Evolutionary conservation across 2,113 vertebrate species (phyloP), one percentile per base, ranked within the genome.

Genomic region (Onychorhynchus coronatus): DNA sequence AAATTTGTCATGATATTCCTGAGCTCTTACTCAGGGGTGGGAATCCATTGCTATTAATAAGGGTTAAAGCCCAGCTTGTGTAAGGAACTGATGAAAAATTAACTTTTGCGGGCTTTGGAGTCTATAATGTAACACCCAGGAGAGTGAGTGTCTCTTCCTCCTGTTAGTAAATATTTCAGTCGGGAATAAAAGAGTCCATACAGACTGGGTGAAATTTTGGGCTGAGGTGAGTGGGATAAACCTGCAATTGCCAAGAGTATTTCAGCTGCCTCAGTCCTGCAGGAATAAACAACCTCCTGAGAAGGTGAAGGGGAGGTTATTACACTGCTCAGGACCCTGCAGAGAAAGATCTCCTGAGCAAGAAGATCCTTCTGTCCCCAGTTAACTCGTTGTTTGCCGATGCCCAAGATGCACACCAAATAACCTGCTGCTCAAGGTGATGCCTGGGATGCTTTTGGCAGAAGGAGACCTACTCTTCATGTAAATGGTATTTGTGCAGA

Each of bases 111-210:
- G 21, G 62, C 46, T 65, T 49, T 47, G 33, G 11, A n/a, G 41
- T 67, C 71, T 17, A 50, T 7, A 81, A 50, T 1, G 0, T 3
- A 55, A n/a, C 33, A 16, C 15, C 28, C 14, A 19, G 0, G 0
- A 4, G 46, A 55, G 13, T 4, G 61, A 72, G 18, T 1, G 4
- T 4, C 33, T 47, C 33, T 68, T 59, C 33, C 33, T 86, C 10
- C 3, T 16, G 49, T 37, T 49, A 46, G 28, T 14, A 16, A 7
- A 17, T 3, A 44, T 15, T 81, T 37, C 2, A 50, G 59, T 2
- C 55, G 30, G n/a, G 63, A 95, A 59, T 28, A 28, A 65, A 72
- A 33, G 25, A 24, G 13, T 27, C 33, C 14, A 7, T 33, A n/a
- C 21, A 42, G 28, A 50, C 10, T 24, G 11, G 42, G n/a, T 66